These are phyloP conservation scores for Diplazon laetatorius DNA, from an alignment of 2,888 invertebrate species.

Conservation along the genomic window DNA sequence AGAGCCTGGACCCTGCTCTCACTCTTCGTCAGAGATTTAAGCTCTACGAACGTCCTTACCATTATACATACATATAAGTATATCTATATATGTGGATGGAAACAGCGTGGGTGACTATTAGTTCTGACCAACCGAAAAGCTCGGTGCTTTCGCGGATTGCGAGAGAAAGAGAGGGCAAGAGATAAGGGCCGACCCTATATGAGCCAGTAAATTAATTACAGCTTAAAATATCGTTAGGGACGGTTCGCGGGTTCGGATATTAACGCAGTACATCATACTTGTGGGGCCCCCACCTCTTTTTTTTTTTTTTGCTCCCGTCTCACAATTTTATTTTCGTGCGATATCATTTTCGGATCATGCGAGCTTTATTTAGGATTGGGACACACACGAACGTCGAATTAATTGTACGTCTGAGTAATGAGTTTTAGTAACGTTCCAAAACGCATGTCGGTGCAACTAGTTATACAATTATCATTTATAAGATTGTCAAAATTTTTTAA, in stretches of 20 bases:
- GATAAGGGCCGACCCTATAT: conserved; percentile 43
- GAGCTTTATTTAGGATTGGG: too few species aligned
- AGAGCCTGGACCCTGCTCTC: conserved; percentile 20
- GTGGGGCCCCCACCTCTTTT: conserved; percentile 52
- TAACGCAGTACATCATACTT: conserved; percentile 80
- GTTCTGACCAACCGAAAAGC: conserved; percentile 46
- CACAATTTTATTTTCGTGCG: too few species aligned
- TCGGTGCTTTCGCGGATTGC: neutral
- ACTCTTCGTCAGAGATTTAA: conserved; percentile 43
- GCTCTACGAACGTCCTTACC: conserved; percentile 29
- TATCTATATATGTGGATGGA: conserved; percentile 6
- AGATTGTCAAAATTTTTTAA: too few species aligned
- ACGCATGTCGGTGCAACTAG: too few species aligned
- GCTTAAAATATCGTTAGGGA: conserved; percentile 81
- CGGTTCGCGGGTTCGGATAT: conserved; percentile 75
- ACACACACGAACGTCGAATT: too few species aligned
- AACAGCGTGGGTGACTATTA: conserved; percentile 41
- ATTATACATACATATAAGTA: conserved; percentile 25
- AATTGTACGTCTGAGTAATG: too few species aligned
- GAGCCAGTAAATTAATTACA: conserved; percentile 80
- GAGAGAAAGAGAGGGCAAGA: conserved; percentile 24
- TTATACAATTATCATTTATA: too few species aligned
- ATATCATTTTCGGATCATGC: too few species aligned
- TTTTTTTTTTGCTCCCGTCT: conserved; percentile 2
- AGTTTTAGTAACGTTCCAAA: too few species aligned